A percentile compares a stretch with the other conserved stretches of the same genome.
phyloP scores from a whole-genome alignment of 2,797 vertebrate species.

The Anguilla anguilla region DNA sequence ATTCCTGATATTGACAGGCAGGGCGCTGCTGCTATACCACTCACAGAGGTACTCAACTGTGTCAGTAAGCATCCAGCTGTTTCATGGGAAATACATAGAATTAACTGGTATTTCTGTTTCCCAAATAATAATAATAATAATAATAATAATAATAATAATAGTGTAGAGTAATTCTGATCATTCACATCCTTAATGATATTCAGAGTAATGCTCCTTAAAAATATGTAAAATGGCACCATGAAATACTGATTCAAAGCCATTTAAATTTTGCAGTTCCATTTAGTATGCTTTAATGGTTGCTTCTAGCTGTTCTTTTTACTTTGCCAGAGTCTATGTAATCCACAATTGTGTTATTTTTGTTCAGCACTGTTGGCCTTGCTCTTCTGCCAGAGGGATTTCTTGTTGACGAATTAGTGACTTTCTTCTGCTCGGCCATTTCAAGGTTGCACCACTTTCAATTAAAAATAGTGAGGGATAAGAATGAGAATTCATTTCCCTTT shows the following conservation, averaged over 20 bases:
- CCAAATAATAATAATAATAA: too few species aligned
- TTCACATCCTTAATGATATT: too few species aligned
- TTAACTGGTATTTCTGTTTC: too few species aligned
- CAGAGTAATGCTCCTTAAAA: too few species aligned
- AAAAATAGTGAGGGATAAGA: not conserved
- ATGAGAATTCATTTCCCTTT: not conserved
- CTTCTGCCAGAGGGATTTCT: not conserved
- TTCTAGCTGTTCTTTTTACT: not conserved
- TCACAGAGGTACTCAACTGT: not conserved
- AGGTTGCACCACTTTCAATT: not conserved
- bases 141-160: too few species aligned
- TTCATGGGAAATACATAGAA: too few species aligned
- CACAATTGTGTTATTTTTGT: not conserved
- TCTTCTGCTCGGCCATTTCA: not conserved
- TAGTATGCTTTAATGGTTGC: not conserved
- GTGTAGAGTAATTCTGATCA: too few species aligned
- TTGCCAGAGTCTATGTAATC: not conserved
- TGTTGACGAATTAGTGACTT: not conserved
- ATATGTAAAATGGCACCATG: too few species aligned
- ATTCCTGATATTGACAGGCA: too few species aligned
- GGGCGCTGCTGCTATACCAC: too few species aligned
- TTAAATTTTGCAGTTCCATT: not conserved
- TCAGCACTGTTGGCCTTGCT: not conserved
- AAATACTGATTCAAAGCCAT: too few species aligned
- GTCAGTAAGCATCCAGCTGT: too few species aligned